Conservation (phyloP, 2,888 invertebrate species). For the Phymatocera aterrima region DNA sequence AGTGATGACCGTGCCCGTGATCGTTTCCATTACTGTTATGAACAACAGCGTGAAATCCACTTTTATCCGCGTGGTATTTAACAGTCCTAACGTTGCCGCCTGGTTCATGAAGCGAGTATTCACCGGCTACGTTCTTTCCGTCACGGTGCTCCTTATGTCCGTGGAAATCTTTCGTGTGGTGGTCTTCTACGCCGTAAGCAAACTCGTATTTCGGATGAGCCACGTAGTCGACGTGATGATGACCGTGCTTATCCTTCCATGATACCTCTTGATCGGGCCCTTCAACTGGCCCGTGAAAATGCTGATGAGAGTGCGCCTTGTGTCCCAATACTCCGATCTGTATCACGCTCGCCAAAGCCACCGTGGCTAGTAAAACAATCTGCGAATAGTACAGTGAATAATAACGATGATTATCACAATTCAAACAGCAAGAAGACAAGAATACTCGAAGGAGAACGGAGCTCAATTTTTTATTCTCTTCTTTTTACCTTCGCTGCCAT, state of each 20-base stretch:
- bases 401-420: neutral
- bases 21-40: slow-evolving; percentile 41
- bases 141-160: slow-evolving; percentile 53
- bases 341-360: slow-evolving; percentile 27
- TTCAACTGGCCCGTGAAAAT: slow-evolving; percentile 54
- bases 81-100: slow-evolving; percentile 57
- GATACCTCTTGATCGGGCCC: slow-evolving; percentile 52
- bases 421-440: neutral
- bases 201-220: slow-evolving; percentile 55
- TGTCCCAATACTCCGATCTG: slow-evolving; percentile 21
- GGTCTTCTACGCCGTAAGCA: slow-evolving; percentile 54
- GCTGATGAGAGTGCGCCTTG: slow-evolving; percentile 54
- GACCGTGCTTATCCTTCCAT: slow-evolving; percentile 56
- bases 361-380: slow-evolving; percentile 31
- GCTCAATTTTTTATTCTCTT: neutral
- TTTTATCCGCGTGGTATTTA: slow-evolving; percentile 54
- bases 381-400: neutral
- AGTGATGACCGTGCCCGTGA: slow-evolving; percentile 11
- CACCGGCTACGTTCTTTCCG: slow-evolving; percentile 54
- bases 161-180: slow-evolving; percentile 56
- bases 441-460: neutral
- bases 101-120: slow-evolving; percentile 54
- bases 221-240: slow-evolving; percentile 55
- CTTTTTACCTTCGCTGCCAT: slow-evolving; percentile 7
- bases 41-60: slow-evolving; percentile 49